Base-by-base conservation (phyloP, 2,888 invertebrate species). In the Acheta domesticus region DNA sequence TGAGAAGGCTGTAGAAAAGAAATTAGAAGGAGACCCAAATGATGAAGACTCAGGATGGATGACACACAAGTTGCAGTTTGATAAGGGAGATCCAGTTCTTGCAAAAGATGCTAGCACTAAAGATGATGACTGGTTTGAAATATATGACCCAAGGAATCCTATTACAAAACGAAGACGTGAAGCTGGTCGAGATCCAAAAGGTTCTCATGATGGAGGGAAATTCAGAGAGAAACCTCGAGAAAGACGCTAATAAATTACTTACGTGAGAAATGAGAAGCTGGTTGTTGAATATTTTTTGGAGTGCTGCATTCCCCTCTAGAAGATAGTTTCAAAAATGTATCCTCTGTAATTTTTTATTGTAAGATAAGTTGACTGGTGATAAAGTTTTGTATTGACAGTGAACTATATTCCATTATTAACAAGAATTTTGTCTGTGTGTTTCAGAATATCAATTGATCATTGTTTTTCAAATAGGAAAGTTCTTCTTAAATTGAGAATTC, bases 111-210 rank as follows among this genome's bases (percentile, higher is more conserved):
- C 98, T 0, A 98, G 96, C 79, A 93, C 94, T 0, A 96, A 96
- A 85, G 92, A 93, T 77, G 95, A 96, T 83, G 98, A 99, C 84
- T 96, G 98, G 95, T 99, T 97, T 86, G 97, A 98, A 85, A 96
- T 98, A 49, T 94, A 94, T 85, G 99, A 99, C 87, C 99, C 99
- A 0, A 89, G 99, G 82, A 98, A 98, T 89, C 95, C 97, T 0
- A 87, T 99, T 8, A 98, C 96, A 84, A 96, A 97, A 88, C 89
- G 98, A 78, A 92, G 97, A 85, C 90, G 98, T 79, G 96, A 94
- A 84, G 87, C 78, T 49, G 79, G 80, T 49, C 81, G 79, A 80
- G 76, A 80, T 20, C 14, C 14, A 5, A 62, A 62, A 62, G n/a
- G 14, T 14, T 19, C 16, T 62, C 62, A 62, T 19, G 62, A 62